Evolutionary conservation across 2,113 vertebrate species (phyloP), one percentile per base, ranked within the genome.

Genomic region (Scopus umbretta): DNA sequence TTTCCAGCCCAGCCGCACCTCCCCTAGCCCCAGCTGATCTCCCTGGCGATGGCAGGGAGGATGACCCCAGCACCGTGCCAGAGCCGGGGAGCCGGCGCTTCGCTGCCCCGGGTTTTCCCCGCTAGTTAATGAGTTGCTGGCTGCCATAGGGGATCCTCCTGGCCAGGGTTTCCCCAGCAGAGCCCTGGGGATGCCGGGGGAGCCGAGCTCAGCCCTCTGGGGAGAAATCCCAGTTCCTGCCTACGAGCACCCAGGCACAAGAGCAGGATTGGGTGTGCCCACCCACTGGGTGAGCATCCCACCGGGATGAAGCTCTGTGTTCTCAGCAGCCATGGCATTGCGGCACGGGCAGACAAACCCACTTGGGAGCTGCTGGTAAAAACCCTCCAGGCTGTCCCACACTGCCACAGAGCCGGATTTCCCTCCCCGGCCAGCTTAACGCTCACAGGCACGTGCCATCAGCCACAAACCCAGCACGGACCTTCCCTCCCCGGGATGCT

Each of bases 21-120:
- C 61, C 65, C 12, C 4, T 34, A 47, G 20, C 8, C 40, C 40
- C 43, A 20, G 36, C 5, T 14, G 13, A 2, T 19, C 14, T 36
- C 58, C 40, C 52, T 1, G 0, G 59, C 2, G 4, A 4, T 10
- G 47, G 42, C 1, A 9, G 38, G 14, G 34, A 71, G 22, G 40
- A 49, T 3, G 29, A 32, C 13, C 15, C 84, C 86, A 70, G 82
- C 53, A 26, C 52, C 0, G 0, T 4, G 8, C 56, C 63, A 34
- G 38, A 20, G 53, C 56, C 1, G 5, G 47, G 50, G n/a, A 89
- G 36, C 40, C 10, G 15, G 27, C 0, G 0, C 30, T 47, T 29
- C 0, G 0, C 21, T 29, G 30, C 45, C 40, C 47, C 2, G 30
- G 72, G 43, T 18, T 67, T 91, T 52, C 66, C 70, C 86, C n/a